Evolutionary conservation across 2,888 invertebrate genomes (phyloP).

Genomic region (Ennomos fuscantarius): DNA sequence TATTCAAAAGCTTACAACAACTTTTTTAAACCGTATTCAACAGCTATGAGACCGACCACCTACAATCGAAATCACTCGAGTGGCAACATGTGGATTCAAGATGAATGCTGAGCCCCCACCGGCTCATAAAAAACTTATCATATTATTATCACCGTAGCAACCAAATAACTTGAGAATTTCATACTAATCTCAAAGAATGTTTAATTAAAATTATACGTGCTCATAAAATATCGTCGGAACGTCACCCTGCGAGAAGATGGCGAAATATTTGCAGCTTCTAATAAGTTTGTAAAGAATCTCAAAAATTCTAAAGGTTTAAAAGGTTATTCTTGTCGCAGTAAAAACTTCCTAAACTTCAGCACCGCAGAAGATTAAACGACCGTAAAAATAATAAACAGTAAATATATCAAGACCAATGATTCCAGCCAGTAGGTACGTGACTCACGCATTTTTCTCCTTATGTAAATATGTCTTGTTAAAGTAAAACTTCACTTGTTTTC

Average conservation of each 20-base stretch:
- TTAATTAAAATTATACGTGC: conserved; percentile 29
- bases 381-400: conserved; percentile 2
- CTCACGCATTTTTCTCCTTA: conserved; percentile 52
- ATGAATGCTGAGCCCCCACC: conserved; percentile 39
- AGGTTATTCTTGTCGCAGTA: conserved; percentile 30
- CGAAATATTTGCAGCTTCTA: conserved; percentile 26
- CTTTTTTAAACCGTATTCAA: conserved; percentile 7
- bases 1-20: neutral
- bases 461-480: conserved; percentile 41
- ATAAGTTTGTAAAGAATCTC: conserved; percentile 31
- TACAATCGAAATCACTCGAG: conserved; percentile 36
- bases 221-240: conserved; percentile 20
- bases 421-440: conserved; percentile 51
- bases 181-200: conserved; percentile 20
- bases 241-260: conserved; percentile 14
- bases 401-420: conserved; percentile 34
- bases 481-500: conserved; percentile 65
- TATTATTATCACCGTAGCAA: conserved; percentile 12
- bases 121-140: conserved; percentile 30
- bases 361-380: conserved; percentile 15
- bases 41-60: conserved; percentile 10
- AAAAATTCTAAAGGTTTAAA: conserved; percentile 30
- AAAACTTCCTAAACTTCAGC: conserved; percentile 31
- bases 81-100: conserved; percentile 50
- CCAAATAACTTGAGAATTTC: conserved; percentile 21